These are phyloP conservation scores for Lophius americanus DNA, from an alignment of 2,797 vertebrate species.

Conservation along the genomic window DNA sequence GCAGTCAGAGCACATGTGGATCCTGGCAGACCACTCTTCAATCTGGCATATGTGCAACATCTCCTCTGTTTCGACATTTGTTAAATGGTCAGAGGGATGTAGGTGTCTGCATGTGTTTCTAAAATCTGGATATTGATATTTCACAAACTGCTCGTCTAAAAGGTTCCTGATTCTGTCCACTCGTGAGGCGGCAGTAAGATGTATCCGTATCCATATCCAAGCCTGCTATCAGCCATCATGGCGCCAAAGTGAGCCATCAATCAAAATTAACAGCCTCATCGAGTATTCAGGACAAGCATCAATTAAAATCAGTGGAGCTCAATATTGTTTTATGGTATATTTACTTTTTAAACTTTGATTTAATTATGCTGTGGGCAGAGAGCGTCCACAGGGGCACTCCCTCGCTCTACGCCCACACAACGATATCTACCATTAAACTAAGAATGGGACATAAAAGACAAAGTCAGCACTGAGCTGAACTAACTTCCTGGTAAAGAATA, in stretches of 20 bases:
- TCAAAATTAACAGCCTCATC: constrained; percentile 77
- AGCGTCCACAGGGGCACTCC: constrained; percentile 62
- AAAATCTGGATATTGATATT: background rate
- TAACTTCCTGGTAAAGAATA: background rate
- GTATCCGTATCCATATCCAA: constrained; percentile 27
- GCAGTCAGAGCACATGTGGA: constrained; percentile 40
- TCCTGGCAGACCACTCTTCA: constrained; percentile 28
- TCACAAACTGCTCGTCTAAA: background rate
- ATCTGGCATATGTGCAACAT: constrained; percentile 22
- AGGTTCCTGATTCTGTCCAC: background rate
- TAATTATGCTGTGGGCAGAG: constrained; percentile 72
- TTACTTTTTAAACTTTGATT: constrained; percentile 82
- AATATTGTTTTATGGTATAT: constrained; percentile 83
- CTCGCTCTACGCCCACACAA: constrained; percentile 57
- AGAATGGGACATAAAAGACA: constrained; percentile 49
- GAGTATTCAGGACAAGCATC: constrained; percentile 68
- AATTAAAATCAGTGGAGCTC: constrained; percentile 79
- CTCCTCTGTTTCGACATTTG: constrained; percentile 41
- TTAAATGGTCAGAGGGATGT: constrained; percentile 36
- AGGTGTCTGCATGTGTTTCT: constrained; percentile 16
- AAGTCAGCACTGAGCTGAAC: constrained; percentile 30
- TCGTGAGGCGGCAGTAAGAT: constrained; percentile 16
- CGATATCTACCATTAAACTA: constrained; percentile 61
- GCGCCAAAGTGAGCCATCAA: constrained; percentile 62
- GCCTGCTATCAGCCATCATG: constrained; percentile 60